Evolutionary conservation across 1,140 invertebrate species (phyloP).

Genomic region (Steinernema khuongi): DNA sequence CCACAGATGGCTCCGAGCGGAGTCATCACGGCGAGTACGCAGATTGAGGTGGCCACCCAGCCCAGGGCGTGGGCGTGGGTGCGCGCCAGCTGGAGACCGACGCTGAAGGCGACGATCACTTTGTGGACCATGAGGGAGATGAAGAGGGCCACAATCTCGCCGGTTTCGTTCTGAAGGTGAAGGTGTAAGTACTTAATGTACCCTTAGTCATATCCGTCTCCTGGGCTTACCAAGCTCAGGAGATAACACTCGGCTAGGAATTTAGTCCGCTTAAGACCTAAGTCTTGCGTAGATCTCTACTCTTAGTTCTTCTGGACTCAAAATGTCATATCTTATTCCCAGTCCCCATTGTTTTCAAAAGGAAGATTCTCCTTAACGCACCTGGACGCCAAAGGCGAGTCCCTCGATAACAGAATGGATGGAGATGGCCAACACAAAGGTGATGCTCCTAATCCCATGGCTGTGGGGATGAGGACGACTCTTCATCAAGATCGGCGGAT

Average conservation of each 20-base stretch:
- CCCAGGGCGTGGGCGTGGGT: constrained; percentile 51
- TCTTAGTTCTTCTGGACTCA: too few species aligned
- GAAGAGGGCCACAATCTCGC: constrained; percentile 73
- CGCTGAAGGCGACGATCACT: constrained; percentile 71
- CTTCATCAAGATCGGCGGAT: constrained; percentile 55
- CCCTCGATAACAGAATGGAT: constrained; percentile 87
- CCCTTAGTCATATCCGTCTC: not conserved
- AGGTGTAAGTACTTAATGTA: not conserved
- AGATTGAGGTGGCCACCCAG: constrained; percentile 46
- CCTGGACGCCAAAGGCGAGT: constrained; percentile 72
- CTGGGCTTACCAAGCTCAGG: not conserved
- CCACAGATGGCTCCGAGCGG: constrained; percentile 48
- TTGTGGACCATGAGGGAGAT: constrained; percentile 80
- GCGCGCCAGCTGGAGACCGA: constrained; percentile 59
- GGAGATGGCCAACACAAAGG: constrained; percentile 76
- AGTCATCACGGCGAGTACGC: constrained; percentile 46
- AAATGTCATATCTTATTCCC: too few species aligned
- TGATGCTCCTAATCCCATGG: constrained; percentile 68
- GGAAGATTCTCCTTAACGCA: too few species aligned
- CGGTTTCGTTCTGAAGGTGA: constrained; percentile 55
- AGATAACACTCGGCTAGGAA: too few species aligned
- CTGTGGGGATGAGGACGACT: constrained; percentile 61
- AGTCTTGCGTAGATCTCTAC: too few species aligned
- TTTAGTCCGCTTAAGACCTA: too few species aligned
- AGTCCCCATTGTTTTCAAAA: too few species aligned